These are phyloP conservation scores for Myrmecophaga tridactyla DNA, from an alignment of 2,113 vertebrate species.

Conservation along the genomic window DNA sequence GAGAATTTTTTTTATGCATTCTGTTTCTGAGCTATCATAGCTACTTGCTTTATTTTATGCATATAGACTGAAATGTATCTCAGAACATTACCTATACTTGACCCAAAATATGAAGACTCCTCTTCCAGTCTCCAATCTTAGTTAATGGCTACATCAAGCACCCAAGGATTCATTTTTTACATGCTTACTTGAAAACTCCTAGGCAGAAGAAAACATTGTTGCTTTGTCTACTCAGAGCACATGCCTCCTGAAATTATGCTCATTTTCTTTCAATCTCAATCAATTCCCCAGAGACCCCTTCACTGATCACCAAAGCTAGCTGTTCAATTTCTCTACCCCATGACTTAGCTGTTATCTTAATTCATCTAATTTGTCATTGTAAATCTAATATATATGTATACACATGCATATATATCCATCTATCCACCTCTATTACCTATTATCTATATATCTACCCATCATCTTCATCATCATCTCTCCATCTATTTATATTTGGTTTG, in stretches of 20 bases:
- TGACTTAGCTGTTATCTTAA: too few relatives aligned
- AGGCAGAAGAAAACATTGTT: neutral
- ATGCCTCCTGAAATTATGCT: neutral
- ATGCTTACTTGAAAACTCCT: neutral
- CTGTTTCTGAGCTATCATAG: neutral
- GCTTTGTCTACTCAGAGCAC: neutral
- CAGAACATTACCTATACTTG: neutral
- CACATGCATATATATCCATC: too few relatives aligned
- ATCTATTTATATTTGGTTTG: too few relatives aligned
- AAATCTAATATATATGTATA: too few relatives aligned
- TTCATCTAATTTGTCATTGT: too few relatives aligned
- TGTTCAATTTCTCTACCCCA: neutral
- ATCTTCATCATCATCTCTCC: too few relatives aligned
- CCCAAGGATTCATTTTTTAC: too few relatives aligned
- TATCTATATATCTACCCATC: too few relatives aligned
- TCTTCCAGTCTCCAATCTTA: neutral
- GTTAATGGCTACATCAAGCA: neutral
- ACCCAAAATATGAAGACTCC: neutral
- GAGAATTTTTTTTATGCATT: neutral
- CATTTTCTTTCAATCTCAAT: neutral
- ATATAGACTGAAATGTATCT: neutral
- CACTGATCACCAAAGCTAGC: neutral
- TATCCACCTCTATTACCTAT: too few relatives aligned
- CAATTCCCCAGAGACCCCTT: neutral
- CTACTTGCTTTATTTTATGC: too few relatives aligned